Percentiles rank a stretch among this genome's conserved stretches.
Evolutionary conservation across 2,797 vertebrate genomes (phyloP).

Genomic region (Heteromormyrus szaboi): DNA sequence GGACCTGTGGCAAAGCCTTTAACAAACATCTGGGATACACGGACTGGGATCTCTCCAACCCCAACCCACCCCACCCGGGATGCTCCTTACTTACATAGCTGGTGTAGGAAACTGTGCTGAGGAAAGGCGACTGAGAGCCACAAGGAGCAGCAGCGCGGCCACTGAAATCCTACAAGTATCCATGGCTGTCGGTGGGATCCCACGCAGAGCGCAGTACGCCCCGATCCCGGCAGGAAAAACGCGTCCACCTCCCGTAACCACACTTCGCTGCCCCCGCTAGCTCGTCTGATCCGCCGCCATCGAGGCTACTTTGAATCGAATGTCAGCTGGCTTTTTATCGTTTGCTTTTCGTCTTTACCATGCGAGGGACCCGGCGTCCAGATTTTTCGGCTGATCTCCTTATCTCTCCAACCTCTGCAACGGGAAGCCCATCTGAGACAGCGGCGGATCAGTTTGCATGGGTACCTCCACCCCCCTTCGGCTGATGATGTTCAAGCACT

Average conservation of each 20-base stretch:
- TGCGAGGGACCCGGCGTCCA: slow-evolving; percentile 21
- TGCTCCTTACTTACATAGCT: slow-evolving; percentile 76
- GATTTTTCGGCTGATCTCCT: slow-evolving; percentile 17
- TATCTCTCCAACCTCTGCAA: slow-evolving; percentile 6
- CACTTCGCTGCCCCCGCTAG: slow-evolving; percentile 57
- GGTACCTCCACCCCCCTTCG: slow-evolving; percentile 14
- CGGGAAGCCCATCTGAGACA: slow-evolving; percentile 20
- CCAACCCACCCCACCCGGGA: neutral
- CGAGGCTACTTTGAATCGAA: slow-evolving; percentile 70
- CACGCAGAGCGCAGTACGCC: slow-evolving; percentile 34
- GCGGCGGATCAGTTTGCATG: slow-evolving; percentile 13
- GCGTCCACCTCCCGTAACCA: slow-evolving; percentile 24
- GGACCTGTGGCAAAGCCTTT: neutral
- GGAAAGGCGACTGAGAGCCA: slow-evolving; percentile 56
- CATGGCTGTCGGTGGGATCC: slow-evolving; percentile 62
- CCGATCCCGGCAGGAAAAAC: slow-evolving; percentile 11
- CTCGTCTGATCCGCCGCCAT: slow-evolving; percentile 76
- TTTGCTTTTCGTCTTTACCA: slow-evolving; percentile 31
- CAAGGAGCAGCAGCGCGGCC: slow-evolving; percentile 71
- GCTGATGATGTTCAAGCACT: slow-evolving; percentile 24
- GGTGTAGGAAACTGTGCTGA: slow-evolving; percentile 83
- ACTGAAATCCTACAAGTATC: slow-evolving; percentile 75
- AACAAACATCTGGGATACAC: slow-evolving; percentile 16
- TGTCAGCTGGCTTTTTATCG: slow-evolving; percentile 50
- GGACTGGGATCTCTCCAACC: neutral